Evolutionary conservation across 2,797 vertebrate genomes (phyloP).

Genomic region (Pachyuromys duprasi): DNA sequence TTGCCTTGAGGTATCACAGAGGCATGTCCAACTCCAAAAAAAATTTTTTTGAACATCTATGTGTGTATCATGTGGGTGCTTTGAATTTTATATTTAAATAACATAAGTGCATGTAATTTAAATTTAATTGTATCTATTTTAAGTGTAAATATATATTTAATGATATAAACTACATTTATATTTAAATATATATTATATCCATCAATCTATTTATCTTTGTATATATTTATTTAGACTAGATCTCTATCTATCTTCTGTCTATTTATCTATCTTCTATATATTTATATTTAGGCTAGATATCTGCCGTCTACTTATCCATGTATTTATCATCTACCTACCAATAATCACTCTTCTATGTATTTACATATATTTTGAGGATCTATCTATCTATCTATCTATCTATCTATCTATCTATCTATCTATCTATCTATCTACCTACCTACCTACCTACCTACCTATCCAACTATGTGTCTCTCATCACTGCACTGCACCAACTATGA

Average conservation of each 20-base stretch:
- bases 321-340: neutral
- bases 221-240: too few species aligned
- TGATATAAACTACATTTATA: too few species aligned
- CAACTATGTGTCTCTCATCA: neutral
- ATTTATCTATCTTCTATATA: neutral
- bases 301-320: neutral
- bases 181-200: too few species aligned
- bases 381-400: neutral
- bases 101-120: too few species aligned
- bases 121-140: too few species aligned
- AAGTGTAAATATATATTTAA: too few species aligned
- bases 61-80: neutral
- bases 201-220: too few species aligned
- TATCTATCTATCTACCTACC: neutral
- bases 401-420: neutral
- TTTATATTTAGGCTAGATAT: neutral
- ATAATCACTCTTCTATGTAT: too few species aligned
- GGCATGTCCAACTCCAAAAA: neutral
- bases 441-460: neutral
- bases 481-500: neutral
- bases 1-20: neutral
- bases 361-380: too few species aligned
- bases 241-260: neutral
- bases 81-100: too few species aligned
- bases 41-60: neutral